A percentile compares a stretch with the other conserved stretches of the same genome.
phyloP scores from a whole-genome alignment of 2,797 vertebrate species.

The Syngnathus acus region DNA sequence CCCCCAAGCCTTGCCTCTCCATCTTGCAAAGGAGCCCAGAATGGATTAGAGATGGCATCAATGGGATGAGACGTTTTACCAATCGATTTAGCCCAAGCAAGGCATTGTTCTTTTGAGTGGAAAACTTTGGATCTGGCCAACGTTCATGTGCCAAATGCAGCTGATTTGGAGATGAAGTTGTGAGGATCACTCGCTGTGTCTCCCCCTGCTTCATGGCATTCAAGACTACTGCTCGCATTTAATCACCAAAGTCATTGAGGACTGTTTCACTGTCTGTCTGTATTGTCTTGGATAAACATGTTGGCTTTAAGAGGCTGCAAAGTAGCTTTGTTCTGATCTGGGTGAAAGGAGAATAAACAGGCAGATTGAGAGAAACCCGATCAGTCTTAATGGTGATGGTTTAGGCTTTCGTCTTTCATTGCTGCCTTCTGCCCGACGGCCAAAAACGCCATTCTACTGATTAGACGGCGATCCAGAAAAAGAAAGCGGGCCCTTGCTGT shows the following conservation, averaged over 20 bases:
- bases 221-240: slow-evolving; percentile 47
- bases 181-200: slow-evolving; percentile 21
- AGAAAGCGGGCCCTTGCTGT: slow-evolving; percentile 8
- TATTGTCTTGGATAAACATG: slow-evolving; percentile 57
- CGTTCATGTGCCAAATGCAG: slow-evolving; percentile 48
- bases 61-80: slow-evolving; percentile 75
- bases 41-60: slow-evolving; percentile 78
- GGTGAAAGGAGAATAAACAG: slow-evolving; percentile 63
- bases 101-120: slow-evolving; percentile 65
- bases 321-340: slow-evolving; percentile 65
- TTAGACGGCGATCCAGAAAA: slow-evolving; percentile 28
- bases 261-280: slow-evolving; percentile 47
- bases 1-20: slow-evolving; percentile 44
- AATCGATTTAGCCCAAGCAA: slow-evolving; percentile 69
- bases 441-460: slow-evolving; percentile 48
- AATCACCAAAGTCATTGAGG: slow-evolving; percentile 62
- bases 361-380: slow-evolving; percentile 62
- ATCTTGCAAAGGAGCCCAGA: slow-evolving; percentile 63
- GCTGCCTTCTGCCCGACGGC: slow-evolving; percentile 46
- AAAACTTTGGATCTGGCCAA: slow-evolving; percentile 64
- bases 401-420: slow-evolving; percentile 55
- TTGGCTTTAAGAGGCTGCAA: slow-evolving; percentile 55
- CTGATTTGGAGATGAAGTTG: slow-evolving; percentile 57
- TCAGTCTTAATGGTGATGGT: slow-evolving; percentile 64
- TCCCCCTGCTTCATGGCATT: slow-evolving; percentile 41